phyloP scores from a whole-genome alignment of 2,888 invertebrate genomes.

The Cryptus armator region DNA sequence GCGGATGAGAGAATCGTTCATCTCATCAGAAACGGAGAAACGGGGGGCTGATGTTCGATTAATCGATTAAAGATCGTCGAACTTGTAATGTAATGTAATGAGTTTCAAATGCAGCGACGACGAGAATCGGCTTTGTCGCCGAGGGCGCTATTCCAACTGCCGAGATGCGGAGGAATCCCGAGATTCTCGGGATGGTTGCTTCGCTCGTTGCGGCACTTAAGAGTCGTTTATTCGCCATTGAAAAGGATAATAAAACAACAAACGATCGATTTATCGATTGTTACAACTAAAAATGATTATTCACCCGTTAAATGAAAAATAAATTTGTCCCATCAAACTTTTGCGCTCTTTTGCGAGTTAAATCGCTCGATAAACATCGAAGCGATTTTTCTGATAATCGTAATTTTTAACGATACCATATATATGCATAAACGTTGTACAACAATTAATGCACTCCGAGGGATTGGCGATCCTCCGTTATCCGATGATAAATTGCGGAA shows the following conservation, averaged over 20 bases:
- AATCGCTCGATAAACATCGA: neutral
- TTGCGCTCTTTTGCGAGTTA: neutral
- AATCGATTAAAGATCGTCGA: too few relatives aligned
- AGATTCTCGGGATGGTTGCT: neutral
- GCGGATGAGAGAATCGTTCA: neutral
- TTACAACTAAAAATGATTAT: neutral
- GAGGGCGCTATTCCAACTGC: too few relatives aligned
- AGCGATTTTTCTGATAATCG: neutral
- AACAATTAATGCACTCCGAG: slow-evolving; percentile 34
- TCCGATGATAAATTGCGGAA: slow-evolving; percentile 37
- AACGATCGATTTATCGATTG: neutral
- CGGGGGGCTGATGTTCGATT: too few relatives aligned
- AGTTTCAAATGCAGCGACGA: too few relatives aligned
- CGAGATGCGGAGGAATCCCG: too few relatives aligned
- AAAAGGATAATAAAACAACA: neutral
- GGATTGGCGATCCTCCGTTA: slow-evolving; percentile 28
- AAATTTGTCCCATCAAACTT: slow-evolving; percentile 12
- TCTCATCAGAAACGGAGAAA: neutral
- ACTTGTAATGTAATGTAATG: too few relatives aligned
- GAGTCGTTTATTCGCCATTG: neutral
- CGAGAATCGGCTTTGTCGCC: too few relatives aligned
- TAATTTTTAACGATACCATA: neutral
- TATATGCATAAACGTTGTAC: neutral
- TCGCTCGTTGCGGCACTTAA: neutral
- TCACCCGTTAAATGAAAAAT: neutral